phyloP scores from a whole-genome alignment of 2,888 invertebrate species.

The Phragmatobia fuliginosa region DNA sequence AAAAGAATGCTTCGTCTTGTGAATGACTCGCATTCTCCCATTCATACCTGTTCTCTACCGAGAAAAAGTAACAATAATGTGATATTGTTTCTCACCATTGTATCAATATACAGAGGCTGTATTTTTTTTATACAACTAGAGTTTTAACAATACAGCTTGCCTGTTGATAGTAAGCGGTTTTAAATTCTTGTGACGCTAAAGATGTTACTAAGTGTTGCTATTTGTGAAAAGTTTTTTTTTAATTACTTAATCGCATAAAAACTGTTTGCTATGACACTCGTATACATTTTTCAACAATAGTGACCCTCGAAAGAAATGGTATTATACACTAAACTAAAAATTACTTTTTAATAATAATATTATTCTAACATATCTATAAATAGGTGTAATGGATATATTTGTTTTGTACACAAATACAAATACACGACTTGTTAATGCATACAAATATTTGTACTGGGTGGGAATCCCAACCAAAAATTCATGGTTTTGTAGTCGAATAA shows the following conservation, averaged over 20 bases:
- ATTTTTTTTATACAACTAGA: not conserved
- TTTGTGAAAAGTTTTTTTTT: not conserved
- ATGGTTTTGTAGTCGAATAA: not conserved
- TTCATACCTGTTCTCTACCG: conserved; percentile 49
- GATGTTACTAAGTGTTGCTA: not conserved
- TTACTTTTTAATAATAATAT: not conserved
- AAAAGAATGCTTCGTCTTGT: conserved; percentile 51
- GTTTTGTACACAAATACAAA: not conserved
- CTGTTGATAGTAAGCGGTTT: not conserved
- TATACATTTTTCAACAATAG: not conserved
- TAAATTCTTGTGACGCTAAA: not conserved
- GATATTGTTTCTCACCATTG: conserved; percentile 20
- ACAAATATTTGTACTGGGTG: not conserved
- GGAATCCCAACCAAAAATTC: not conserved
- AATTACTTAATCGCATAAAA: not conserved
- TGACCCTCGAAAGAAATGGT: not conserved
- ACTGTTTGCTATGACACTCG: not conserved
- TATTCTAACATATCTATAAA: not conserved
- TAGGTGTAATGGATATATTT: not conserved
- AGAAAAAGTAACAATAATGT: conserved; percentile 40
- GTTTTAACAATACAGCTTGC: not conserved
- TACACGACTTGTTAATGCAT: not conserved
- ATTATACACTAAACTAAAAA: not conserved
- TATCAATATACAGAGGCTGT: conserved; percentile 9
- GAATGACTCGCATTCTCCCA: conserved; percentile 57